Conservation (phyloP, 2,888 invertebrate species). For the Coleophora deauratella region DNA sequence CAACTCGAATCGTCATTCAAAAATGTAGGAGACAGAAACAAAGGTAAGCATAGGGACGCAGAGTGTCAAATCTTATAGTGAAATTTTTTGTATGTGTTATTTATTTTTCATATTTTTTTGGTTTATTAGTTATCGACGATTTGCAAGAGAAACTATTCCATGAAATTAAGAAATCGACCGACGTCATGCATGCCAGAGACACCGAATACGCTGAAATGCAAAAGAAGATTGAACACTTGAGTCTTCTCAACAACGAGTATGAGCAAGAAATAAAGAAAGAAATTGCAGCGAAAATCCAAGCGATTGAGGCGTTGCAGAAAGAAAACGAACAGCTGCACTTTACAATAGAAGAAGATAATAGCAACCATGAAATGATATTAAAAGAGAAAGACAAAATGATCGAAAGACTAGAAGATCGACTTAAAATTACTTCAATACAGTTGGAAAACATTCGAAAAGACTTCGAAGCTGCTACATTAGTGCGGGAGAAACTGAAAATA, state of each 20-base stretch:
- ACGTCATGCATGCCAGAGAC: neutral
- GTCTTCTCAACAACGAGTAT: conserved; percentile 20
- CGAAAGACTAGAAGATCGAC: conserved; percentile 29
- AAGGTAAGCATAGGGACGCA: conserved; percentile 22
- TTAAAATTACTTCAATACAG: conserved; percentile 23
- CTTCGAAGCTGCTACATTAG: conserved; percentile 27
- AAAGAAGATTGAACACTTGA: conserved; percentile 20
- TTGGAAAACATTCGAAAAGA: conserved; percentile 27
- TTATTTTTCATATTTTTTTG: neutral
- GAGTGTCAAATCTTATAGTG: neutral
- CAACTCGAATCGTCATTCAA: conserved; percentile 9
- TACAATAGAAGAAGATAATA: conserved; percentile 36
- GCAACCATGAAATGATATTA: conserved; percentile 29
- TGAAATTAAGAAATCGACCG: neutral
- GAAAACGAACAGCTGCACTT: conserved; percentile 40
- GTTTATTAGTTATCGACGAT: neutral
- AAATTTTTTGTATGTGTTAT: neutral
- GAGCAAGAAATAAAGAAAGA: conserved; percentile 27
- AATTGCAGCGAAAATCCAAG: conserved; percentile 22
- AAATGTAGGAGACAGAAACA: conserved; percentile 23
- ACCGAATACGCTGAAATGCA: conserved; percentile 18
- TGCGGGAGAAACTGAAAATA: conserved; percentile 30
- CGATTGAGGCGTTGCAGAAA: conserved; percentile 28
- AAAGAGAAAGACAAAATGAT: conserved; percentile 38
- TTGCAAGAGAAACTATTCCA: neutral